phyloP scores from a whole-genome alignment of 2,888 invertebrate species.

The Nephrocerus scutellatus region DNA sequence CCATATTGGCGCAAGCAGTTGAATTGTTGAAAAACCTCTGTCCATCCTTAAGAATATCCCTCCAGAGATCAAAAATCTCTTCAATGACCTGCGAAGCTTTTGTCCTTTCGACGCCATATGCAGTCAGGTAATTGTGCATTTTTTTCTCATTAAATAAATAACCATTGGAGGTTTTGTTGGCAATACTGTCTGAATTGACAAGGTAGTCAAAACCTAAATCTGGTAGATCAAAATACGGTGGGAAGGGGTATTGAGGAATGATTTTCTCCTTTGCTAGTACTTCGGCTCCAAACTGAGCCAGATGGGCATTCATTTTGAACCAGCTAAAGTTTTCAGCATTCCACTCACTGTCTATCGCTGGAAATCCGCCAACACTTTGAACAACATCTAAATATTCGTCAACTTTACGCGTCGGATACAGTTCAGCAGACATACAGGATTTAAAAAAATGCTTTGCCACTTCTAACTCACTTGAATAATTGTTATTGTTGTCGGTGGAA shows the following conservation, averaged over 20 bases:
- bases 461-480: constrained; percentile 29
- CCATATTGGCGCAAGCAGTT: constrained; percentile 18
- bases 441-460: constrained; percentile 34
- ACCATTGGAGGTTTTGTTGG: constrained; percentile 31
- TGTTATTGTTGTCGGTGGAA: constrained; percentile 18
- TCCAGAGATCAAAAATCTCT: constrained; percentile 35
- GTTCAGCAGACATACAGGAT: constrained; percentile 30
- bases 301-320: constrained; percentile 42
- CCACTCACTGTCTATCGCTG: constrained; percentile 34
- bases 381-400: constrained; percentile 35
- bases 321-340: constrained; percentile 33
- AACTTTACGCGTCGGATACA: constrained; percentile 31
- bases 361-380: constrained; percentile 39
- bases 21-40: constrained; percentile 26
- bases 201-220: constrained; percentile 37
- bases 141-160: constrained; percentile 32
- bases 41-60: constrained; percentile 23
- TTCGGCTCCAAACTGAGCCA: constrained; percentile 32
- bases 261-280: constrained; percentile 32
- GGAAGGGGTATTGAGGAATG: constrained; percentile 30
- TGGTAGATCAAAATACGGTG: constrained; percentile 36
- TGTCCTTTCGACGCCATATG: constrained; percentile 28
- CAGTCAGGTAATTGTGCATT: constrained; percentile 32
- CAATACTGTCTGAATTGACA: constrained; percentile 36
- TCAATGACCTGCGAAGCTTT: constrained; percentile 25